These are phyloP conservation scores for Brachionus rotundiformis DNA, from an alignment of 1,140 invertebrate genomes.

Conservation along the genomic window DNA sequence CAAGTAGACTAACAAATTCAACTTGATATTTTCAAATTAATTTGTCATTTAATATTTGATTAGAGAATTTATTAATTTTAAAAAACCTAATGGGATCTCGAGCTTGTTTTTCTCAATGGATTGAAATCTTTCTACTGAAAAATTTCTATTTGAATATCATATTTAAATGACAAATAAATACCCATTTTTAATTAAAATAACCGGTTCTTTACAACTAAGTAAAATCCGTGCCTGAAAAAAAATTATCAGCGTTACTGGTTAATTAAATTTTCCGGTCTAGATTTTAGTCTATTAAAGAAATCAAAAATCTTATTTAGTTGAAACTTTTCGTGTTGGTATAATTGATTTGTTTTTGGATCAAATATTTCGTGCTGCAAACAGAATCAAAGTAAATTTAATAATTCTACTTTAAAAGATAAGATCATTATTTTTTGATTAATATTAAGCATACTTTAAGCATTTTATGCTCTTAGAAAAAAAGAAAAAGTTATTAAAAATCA, in stretches of 20 bases:
- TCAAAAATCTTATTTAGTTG: neutral
- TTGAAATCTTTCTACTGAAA: neutral
- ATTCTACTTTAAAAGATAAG: constrained; percentile 39
- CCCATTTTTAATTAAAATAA: constrained; percentile 6
- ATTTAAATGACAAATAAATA: constrained; percentile 22
- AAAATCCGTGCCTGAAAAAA: neutral
- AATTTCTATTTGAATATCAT: constrained; percentile 17
- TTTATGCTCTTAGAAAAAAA: neutral
- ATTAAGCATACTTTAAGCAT: constrained; percentile 30
- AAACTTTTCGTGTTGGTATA: constrained; percentile 26
- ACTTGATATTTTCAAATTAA: constrained; percentile 42
- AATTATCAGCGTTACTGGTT: neutral
- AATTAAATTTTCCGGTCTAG: neutral
- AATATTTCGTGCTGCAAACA: constrained; percentile 14
- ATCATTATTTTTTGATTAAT: constrained; percentile 48
- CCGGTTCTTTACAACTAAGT: neutral
- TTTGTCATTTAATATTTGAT: constrained; percentile 44
- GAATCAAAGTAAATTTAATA: constrained; percentile 19
- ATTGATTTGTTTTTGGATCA: neutral
- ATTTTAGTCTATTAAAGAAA: neutral
- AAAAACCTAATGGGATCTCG: neutral
- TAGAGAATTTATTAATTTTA: constrained; percentile 19
- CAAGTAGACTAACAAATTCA: neutral
- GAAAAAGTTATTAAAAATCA: constrained; percentile 36
- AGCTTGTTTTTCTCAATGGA: constrained; percentile 8